A percentile compares a stretch with the other conserved stretches of the same genome.
phyloP scores from a whole-genome alignment of 1,140 invertebrate species.

The Elymnias hypermnestra region DNA sequence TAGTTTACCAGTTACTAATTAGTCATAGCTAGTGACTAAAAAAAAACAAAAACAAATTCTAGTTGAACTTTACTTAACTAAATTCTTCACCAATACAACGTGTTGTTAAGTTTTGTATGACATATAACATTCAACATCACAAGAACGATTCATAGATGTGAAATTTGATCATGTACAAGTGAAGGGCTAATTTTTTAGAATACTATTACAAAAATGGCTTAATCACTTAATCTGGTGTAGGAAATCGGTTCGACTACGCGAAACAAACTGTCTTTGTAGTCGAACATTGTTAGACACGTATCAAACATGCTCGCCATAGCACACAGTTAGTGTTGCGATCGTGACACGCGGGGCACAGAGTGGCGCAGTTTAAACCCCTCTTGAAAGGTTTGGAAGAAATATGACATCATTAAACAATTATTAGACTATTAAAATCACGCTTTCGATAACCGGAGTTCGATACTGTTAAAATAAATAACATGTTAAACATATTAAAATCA shows the following conservation, averaged over 20 bases:
- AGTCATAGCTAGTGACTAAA: too few relatives aligned
- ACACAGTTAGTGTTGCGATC: constrained; percentile 45
- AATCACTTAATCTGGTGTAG: constrained; percentile 23
- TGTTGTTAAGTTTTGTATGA: too few relatives aligned
- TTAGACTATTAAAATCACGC: not conserved
- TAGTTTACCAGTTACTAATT: too few relatives aligned
- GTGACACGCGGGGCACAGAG: constrained; percentile 20
- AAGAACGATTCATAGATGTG: too few relatives aligned
- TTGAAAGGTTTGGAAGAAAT: constrained; percentile 1
- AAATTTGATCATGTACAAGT: too few relatives aligned
- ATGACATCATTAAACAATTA: not conserved
- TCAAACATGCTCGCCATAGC: constrained; percentile 61
- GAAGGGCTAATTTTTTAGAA: too few relatives aligned
- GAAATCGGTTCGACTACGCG: constrained; percentile 8
- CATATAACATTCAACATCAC: too few relatives aligned
- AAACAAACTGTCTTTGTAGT: constrained; percentile 9
- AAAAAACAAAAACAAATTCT: too few relatives aligned
- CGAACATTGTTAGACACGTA: constrained; percentile 46
- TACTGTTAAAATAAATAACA: too few relatives aligned
- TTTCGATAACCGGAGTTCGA: not conserved
- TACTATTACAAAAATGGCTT: constrained; percentile 12
- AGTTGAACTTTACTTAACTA: too few relatives aligned
- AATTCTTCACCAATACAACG: too few relatives aligned
- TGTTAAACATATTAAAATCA: too few relatives aligned
- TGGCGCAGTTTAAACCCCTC: constrained; percentile 17